A percentile compares a stretch with the other conserved stretches of the same genome.
Evolutionary conservation across 2,797 vertebrate genomes (phyloP).

Genomic region (Numenius phaeopus): DNA sequence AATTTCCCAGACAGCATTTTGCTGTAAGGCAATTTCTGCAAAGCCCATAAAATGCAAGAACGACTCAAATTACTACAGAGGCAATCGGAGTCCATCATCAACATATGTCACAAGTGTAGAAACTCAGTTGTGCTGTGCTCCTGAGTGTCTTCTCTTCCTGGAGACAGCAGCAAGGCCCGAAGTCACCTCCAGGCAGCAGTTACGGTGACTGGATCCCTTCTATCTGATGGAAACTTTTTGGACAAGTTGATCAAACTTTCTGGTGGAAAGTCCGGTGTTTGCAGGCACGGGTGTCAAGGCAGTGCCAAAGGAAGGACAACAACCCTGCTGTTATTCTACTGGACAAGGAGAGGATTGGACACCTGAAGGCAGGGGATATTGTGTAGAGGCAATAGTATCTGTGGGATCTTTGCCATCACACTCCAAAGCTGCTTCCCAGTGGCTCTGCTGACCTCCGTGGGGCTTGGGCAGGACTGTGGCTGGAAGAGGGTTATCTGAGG

Average conservation of each 20-base stretch:
- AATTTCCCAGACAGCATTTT: not conserved
- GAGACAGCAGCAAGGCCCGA: not conserved
- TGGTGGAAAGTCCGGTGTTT: not conserved
- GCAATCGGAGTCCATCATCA: not conserved
- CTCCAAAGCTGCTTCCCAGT: not conserved
- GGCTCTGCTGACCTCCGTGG: not conserved
- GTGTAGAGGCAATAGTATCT: too few species aligned
- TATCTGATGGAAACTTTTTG: not conserved
- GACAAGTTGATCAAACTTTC: not conserved
- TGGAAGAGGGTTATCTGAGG: not conserved
- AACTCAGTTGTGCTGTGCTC: not conserved
- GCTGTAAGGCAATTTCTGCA: not conserved
- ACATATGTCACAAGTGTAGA: not conserved
- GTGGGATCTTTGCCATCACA: not conserved
- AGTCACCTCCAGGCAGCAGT: not conserved
- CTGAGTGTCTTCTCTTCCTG: not conserved
- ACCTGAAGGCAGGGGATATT: not conserved
- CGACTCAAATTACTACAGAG: not conserved
- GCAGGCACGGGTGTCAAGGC: not conserved
- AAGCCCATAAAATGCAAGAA: not conserved
- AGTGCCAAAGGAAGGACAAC: not conserved
- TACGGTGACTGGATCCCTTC: fast-evolving
- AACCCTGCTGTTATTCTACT: not conserved
- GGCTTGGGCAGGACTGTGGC: not conserved
- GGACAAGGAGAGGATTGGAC: not conserved